These are phyloP conservation scores for Bergia puertoricense DNA, from an alignment of 92 coral and sea anemone species.

Conservation along the genomic window DNA sequence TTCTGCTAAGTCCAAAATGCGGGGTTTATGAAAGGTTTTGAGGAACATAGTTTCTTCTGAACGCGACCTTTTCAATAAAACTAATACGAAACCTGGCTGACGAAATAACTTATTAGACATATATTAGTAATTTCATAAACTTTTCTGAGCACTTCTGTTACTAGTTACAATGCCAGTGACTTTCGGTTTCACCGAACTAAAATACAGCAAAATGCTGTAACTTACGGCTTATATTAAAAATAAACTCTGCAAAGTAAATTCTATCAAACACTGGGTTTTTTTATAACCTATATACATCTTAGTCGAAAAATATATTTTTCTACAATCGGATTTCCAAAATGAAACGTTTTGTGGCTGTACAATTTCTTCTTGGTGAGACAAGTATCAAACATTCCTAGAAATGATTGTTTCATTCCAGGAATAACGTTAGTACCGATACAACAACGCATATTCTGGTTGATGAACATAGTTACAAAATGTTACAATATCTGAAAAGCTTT, in stretches of 20 bases:
- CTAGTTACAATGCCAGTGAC: not conserved
- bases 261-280: not conserved
- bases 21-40: not conserved
- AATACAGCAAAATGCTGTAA: not conserved
- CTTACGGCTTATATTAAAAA: slow-evolving; percentile 4
- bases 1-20: not conserved
- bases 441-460: not conserved
- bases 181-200: slow-evolving; percentile 14
- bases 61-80: not conserved
- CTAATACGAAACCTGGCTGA: not conserved
- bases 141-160: not conserved
- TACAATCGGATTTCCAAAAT: too few relatives aligned
- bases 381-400: not conserved
- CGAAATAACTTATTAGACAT: slow-evolving; percentile 10
- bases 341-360: slow-evolving; percentile 12
- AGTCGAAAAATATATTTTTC: not conserved
- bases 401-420: not conserved
- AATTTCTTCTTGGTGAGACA: not conserved
- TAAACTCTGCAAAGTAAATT: not conserved
- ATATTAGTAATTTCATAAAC: not conserved
- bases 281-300: slow-evolving; percentile 14
- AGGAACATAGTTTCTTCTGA: not conserved
- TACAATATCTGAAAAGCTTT: not conserved
- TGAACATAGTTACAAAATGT: not conserved
- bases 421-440: not conserved